A percentile compares a stretch with the other conserved stretches of the same genome.
Conservation (phyloP, 1,140 invertebrate genomes). For the Sipha flava region DNA sequence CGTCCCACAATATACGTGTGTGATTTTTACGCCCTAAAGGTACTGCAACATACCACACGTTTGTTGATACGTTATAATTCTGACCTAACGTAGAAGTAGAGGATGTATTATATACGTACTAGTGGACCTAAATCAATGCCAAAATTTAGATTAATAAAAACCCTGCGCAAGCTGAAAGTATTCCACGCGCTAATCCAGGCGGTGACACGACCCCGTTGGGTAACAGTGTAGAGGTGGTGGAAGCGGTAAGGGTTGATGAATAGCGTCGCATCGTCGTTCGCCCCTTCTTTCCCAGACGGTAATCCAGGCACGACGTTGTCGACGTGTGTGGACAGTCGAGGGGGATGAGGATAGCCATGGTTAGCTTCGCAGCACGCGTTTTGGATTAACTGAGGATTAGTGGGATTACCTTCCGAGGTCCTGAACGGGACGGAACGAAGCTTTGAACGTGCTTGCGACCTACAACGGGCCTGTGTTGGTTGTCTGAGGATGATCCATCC, state of each 20-base stretch:
- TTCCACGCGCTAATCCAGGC: slow-evolving; percentile 13
- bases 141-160: slow-evolving; percentile 31
- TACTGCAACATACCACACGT: no score
- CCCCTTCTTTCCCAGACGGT: background rate
- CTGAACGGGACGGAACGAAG: background rate
- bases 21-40: background rate
- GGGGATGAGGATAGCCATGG: background rate
- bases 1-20: background rate
- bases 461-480: background rate
- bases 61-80: no score
- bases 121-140: slow-evolving; percentile 22
- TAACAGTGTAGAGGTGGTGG: background rate
- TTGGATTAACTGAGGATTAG: background rate
- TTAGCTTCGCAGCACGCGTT: slow-evolving; percentile 29
- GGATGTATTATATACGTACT: background rate
- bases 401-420: background rate
- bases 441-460: background rate
- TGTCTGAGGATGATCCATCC: background rate
- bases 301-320: slow-evolving; percentile 13
- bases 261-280: background rate
- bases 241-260: slow-evolving; percentile 1
- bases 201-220: background rate
- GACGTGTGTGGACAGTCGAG: background rate
- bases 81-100: no score
- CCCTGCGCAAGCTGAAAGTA: background rate